Conservation (phyloP, 1,140 invertebrate genomes). For the Heliconius nattereri region DNA sequence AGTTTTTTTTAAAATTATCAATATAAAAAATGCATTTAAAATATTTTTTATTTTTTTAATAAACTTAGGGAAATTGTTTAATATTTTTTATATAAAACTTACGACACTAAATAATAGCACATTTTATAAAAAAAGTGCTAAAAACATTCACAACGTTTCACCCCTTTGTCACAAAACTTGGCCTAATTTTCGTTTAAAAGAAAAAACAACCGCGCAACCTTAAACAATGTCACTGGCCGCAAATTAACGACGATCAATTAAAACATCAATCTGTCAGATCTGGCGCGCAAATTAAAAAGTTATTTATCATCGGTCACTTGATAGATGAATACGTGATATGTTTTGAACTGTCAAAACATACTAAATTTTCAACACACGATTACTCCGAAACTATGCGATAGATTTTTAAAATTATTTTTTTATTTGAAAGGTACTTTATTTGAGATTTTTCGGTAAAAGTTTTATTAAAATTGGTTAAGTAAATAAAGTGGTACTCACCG, state of each 20-base stretch:
- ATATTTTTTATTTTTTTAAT: not conserved
- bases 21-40: not conserved
- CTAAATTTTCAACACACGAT: not conserved
- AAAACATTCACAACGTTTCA: not conserved
- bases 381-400: not conserved
- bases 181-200: not conserved
- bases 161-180: slow-evolving; percentile 8
- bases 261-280: slow-evolving; percentile 7
- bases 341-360: slow-evolving; percentile 9
- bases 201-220: slow-evolving; percentile 1
- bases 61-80: too few relatives aligned
- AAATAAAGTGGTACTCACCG: slow-evolving; percentile 57
- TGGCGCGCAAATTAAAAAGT: slow-evolving; percentile 15
- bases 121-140: not conserved
- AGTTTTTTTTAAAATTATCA: not conserved
- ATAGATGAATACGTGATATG: not conserved
- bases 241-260: slow-evolving; percentile 13
- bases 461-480: not conserved
- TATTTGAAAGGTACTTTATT: not conserved
- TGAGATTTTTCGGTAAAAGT: not conserved
- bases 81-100: not conserved
- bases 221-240: slow-evolving; percentile 10
- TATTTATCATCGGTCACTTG: slow-evolving; percentile 9
- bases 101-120: not conserved
- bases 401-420: not conserved